phyloP scores from a whole-genome alignment of 2,888 invertebrate species.

The Alsophila aescularia region DNA sequence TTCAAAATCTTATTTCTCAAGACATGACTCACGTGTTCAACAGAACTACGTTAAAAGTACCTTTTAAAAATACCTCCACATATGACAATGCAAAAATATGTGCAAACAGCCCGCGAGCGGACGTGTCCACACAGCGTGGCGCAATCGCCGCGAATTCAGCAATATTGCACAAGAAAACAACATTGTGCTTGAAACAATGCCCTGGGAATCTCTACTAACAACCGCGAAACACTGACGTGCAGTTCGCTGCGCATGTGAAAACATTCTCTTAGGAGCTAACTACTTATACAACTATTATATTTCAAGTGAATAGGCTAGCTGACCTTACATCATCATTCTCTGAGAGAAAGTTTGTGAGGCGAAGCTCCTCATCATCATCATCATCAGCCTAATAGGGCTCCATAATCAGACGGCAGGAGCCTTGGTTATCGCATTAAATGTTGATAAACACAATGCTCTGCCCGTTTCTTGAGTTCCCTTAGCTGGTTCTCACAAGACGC shows the following conservation, averaged over 20 bases:
- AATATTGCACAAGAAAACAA: constrained; percentile 77
- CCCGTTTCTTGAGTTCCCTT: too few relatives aligned
- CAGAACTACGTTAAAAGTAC: constrained; percentile 18
- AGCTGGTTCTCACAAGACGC: too few relatives aligned
- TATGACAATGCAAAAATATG: constrained; percentile 62
- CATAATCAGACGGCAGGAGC: too few relatives aligned
- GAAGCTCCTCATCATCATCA: too few relatives aligned
- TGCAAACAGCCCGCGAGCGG: constrained; percentile 61
- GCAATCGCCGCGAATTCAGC: constrained; percentile 75
- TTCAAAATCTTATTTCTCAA: background rate
- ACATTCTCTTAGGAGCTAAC: background rate
- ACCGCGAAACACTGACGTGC: constrained; percentile 45
- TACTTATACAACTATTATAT: too few relatives aligned
- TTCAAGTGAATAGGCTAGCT: too few relatives aligned
- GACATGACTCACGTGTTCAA: constrained; percentile 20
- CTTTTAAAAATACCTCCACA: constrained; percentile 53
- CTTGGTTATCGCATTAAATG: too few relatives aligned
- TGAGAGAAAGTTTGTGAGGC: too few relatives aligned
- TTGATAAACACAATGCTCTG: too few relatives aligned
- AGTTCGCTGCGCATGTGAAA: constrained; percentile 2
- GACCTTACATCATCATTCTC: too few relatives aligned
- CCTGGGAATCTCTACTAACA: constrained; percentile 63
- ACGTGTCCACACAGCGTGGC: constrained; percentile 66
- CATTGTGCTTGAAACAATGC: constrained; percentile 76
- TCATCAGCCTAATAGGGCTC: too few relatives aligned